Evolutionary conservation across 2,888 invertebrate genomes (phyloP).

Genomic region (Pseudeuparius sepicola): DNA sequence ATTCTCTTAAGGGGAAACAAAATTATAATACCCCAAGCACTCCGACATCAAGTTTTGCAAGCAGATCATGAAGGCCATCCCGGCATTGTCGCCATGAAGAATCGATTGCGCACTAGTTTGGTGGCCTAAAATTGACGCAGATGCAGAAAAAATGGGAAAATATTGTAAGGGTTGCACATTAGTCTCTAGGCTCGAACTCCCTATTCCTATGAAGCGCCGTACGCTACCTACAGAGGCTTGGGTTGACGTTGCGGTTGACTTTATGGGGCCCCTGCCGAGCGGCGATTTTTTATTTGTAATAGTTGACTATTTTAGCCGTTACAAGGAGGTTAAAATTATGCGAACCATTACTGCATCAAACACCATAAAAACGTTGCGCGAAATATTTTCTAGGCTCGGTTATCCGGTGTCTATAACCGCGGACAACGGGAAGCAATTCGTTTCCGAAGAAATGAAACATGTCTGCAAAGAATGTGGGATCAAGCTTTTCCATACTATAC

Average conservation of each 20-base stretch:
- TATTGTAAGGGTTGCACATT: slow-evolving; percentile 19
- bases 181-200: slow-evolving; percentile 15
- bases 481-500: slow-evolving; percentile 18
- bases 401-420: slow-evolving; percentile 19
- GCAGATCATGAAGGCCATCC: no score
- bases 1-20: no score
- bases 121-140: slow-evolving; percentile 32
- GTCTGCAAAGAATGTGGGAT: slow-evolving; percentile 19
- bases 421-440: slow-evolving; percentile 22
- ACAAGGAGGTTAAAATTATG: no score
- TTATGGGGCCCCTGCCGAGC: slow-evolving; percentile 20
- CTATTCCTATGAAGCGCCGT: slow-evolving; percentile 2
- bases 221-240: slow-evolving; percentile 15
- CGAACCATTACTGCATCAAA: no score
- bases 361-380: no score
- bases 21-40: no score
- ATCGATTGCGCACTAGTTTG: slow-evolving; percentile 30
- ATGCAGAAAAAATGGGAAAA: slow-evolving; percentile 20
- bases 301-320: slow-evolving; percentile 22
- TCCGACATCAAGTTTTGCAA: no score
- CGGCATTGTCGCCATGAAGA: no score
- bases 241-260: slow-evolving; percentile 23
- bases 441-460: slow-evolving; percentile 18
- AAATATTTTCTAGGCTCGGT: no score
- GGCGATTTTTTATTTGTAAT: slow-evolving; percentile 21